A percentile compares a stretch with the other conserved stretches of the same genome.
These are phyloP conservation scores for Acipenser oxyrinchus DNA, from an alignment of 2,797 vertebrate genomes.

Conservation along the genomic window DNA sequence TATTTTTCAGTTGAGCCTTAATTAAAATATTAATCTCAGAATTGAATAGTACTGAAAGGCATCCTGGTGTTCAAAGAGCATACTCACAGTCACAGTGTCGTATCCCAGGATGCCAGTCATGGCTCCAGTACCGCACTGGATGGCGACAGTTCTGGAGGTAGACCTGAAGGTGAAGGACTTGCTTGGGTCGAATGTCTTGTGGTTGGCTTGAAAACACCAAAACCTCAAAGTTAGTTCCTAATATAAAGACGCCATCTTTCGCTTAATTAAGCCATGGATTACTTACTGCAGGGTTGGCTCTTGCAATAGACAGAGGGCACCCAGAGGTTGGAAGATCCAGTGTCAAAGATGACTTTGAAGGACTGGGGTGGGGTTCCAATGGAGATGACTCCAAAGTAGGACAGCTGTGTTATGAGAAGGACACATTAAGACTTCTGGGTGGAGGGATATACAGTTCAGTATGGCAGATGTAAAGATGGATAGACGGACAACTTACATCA, in stretches of 20 bases:
- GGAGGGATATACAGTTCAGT: no score
- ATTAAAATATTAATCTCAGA: not conserved
- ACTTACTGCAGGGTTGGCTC: not conserved
- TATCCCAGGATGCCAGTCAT: conserved; percentile 28
- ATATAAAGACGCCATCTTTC: no score
- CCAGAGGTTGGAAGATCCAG: no score
- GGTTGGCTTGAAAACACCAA: conserved; percentile 27
- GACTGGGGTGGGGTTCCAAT: no score
- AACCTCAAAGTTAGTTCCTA: not conserved
- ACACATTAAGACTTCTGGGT: not conserved
- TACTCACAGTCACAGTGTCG: conserved; percentile 37
- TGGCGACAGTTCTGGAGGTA: conserved; percentile 19
- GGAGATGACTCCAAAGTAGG: conserved; percentile 1
- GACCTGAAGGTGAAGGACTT: conserved; percentile 36
- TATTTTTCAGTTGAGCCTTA: no score
- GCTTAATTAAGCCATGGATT: no score
- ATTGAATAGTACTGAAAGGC: not conserved
- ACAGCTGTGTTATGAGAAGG: not conserved
- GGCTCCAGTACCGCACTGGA: conserved; percentile 37
- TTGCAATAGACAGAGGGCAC: not conserved
- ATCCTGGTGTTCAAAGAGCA: no score
- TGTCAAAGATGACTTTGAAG: no score
- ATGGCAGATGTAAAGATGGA: no score
- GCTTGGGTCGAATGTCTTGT: conserved; percentile 32
- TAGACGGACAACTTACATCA: no score